phyloP scores from a whole-genome alignment of 2,888 invertebrate species.

The Allophyes oxyacanthae region DNA sequence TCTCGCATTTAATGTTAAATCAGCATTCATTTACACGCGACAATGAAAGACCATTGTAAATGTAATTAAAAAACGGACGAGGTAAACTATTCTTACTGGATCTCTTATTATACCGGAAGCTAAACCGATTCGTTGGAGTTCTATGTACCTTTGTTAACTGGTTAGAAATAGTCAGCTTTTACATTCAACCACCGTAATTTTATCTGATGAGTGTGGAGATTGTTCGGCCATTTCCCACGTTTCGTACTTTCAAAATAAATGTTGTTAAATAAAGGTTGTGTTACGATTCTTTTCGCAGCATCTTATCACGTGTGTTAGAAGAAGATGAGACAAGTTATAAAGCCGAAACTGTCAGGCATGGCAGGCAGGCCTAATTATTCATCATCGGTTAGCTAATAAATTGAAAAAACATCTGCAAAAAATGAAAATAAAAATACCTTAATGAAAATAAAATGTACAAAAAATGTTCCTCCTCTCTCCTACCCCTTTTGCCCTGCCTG shows the following conservation, averaged over 20 bases:
- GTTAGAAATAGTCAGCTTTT: conserved; percentile 16
- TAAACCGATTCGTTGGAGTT: background rate
- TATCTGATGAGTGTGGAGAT: conserved; percentile 40
- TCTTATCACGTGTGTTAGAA: no score
- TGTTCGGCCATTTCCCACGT: conserved; percentile 47
- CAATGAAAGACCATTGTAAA: conserved; percentile 5
- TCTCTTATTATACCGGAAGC: conserved; percentile 3
- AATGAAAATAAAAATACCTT: no score
- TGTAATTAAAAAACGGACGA: conserved; percentile 6
- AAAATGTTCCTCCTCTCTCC: no score
- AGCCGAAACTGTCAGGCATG: no score
- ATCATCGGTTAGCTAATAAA: background rate
- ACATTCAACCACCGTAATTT: conserved; percentile 30
- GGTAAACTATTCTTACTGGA: conserved; percentile 5
- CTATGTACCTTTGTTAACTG: conserved; percentile 12
- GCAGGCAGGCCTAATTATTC: no score
- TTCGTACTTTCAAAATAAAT: conserved; percentile 51
- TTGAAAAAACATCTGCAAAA: no score
- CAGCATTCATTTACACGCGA: background rate
- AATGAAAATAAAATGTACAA: no score
- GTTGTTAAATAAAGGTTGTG: conserved; percentile 12
- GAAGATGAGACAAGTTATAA: no score
- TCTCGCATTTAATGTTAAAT: conserved; percentile 9
- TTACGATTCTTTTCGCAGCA: conserved; percentile 23
- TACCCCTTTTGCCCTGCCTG: no score